phyloP scores from a whole-genome alignment of 2,888 invertebrate species.

The Microplitis manilae region DNA sequence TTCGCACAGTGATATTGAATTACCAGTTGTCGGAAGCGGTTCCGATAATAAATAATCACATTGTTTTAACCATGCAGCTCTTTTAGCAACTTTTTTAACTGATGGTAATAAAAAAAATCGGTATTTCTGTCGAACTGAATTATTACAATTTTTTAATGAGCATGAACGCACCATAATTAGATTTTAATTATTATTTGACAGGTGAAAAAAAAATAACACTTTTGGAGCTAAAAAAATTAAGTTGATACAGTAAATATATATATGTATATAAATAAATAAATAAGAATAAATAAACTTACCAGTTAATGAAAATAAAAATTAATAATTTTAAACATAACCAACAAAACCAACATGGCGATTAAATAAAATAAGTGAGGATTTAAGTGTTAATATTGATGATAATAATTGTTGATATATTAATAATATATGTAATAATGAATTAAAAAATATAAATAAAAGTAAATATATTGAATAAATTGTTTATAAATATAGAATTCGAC shows the following conservation, averaged over 20 bases:
- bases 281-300: not conserved
- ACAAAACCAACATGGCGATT: not conserved
- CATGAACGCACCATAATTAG: slow-evolving; percentile 20
- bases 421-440: not conserved
- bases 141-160: slow-evolving; percentile 26
- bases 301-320: not conserved
- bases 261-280: not conserved
- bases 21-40: slow-evolving; percentile 12
- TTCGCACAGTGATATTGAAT: slow-evolving; percentile 25
- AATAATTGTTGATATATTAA: not conserved
- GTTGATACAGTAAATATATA: not conserved
- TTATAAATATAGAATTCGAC: slow-evolving; percentile 26
- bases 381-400: not conserved
- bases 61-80: slow-evolving; percentile 18
- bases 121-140: slow-evolving; percentile 26
- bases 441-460: slow-evolving; percentile 1
- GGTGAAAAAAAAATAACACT: not conserved
- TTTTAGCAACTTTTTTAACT: slow-evolving; percentile 31
- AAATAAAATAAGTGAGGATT: not conserved
- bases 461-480: not conserved
- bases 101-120: slow-evolving; percentile 27
- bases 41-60: slow-evolving; percentile 23
- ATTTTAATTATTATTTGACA: not conserved
- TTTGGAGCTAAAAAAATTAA: not conserved
- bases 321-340: not conserved